Evolutionary conservation across 1,140 invertebrate genomes (phyloP), one percentile per base, ranked within the genome.

Genomic region (Homarus americanus): DNA sequence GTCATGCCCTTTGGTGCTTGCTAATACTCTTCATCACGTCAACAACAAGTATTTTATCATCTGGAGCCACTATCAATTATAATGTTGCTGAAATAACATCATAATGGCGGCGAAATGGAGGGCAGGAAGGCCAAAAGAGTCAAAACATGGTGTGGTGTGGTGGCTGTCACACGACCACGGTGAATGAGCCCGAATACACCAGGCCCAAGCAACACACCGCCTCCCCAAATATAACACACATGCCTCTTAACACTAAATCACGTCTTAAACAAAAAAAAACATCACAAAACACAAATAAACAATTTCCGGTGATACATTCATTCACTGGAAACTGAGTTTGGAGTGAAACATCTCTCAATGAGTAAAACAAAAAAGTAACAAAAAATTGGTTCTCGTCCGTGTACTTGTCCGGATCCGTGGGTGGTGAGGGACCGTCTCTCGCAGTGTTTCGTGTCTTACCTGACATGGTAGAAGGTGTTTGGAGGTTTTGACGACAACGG

Each of bases 391-490:
- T 66, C 38, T 73, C 36, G 79, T 89, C 41, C 58, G 24, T 41
- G 36, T 38, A 63, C 82, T 85, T 66, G 87, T 89, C 34, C 87
- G 87, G 63, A 89, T 89, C 36, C 87, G 75, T 79, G 44, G 87
- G 36, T 49, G n/a, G 34, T n/a, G 53, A 20, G 53, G 20, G 20
- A 40, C 24, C 12, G 15, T 41, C 58, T 49, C 12, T 72, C 49
- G 32, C 34, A 24, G 17, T 83, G 87, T 73, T 83, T 58, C 36
- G 66, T 28, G 17, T n/a, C 87, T 75, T 89, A 89, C 87, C 87
- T 89, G 87, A 89, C 87, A 89, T 89, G 78, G 78, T 89, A 89
- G 80, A 82, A 82, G 87, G 44, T 82, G 87, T 89, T 89, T 44
- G 34, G 66, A 79, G 58, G 32, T n/a, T 15, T 49, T 44, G 41